These are phyloP conservation scores for Triplophysa yarkandensis DNA, from an alignment of 2,797 vertebrate genomes.

Conservation along the genomic window DNA sequence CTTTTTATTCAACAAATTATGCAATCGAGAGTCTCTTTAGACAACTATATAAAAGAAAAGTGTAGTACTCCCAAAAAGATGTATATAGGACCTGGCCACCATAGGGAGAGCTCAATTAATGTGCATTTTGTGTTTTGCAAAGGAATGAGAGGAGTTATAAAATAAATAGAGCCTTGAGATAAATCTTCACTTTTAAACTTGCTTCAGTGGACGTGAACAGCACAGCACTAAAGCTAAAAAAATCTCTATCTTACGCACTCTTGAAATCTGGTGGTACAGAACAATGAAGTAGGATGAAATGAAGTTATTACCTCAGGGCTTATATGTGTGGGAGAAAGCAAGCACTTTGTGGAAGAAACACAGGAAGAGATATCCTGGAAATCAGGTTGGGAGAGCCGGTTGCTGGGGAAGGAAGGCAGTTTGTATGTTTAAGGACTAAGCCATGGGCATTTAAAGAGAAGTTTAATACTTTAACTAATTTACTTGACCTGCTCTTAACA, in stretches of 20 bases:
- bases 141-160: slow-evolving; percentile 38
- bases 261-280: slow-evolving; percentile 19
- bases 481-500: too few species aligned
- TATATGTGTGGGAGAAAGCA: slow-evolving; percentile 33
- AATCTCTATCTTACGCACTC: background rate
- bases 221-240: slow-evolving; percentile 34
- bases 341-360: slow-evolving; percentile 17
- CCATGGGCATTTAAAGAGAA: background rate
- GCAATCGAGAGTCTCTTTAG: slow-evolving; percentile 30
- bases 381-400: slow-evolving; percentile 9
- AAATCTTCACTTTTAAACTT: slow-evolving; percentile 35
- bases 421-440: background rate
- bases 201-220: slow-evolving; percentile 45
- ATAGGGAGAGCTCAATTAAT: slow-evolving; percentile 37
- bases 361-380: background rate
- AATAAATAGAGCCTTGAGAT: slow-evolving; percentile 31
- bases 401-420: slow-evolving; percentile 1
- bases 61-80: slow-evolving; percentile 39
- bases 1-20: slow-evolving; percentile 37
- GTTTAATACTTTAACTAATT: too few species aligned
- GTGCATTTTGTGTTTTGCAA: slow-evolving; percentile 1
- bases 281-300: slow-evolving; percentile 39
- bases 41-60: slow-evolving; percentile 46
- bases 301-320: slow-evolving; percentile 34
- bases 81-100: slow-evolving; percentile 28